phyloP scores from a whole-genome alignment of 2,797 vertebrate genomes.

The Chaetophractus vellerosus region DNA sequence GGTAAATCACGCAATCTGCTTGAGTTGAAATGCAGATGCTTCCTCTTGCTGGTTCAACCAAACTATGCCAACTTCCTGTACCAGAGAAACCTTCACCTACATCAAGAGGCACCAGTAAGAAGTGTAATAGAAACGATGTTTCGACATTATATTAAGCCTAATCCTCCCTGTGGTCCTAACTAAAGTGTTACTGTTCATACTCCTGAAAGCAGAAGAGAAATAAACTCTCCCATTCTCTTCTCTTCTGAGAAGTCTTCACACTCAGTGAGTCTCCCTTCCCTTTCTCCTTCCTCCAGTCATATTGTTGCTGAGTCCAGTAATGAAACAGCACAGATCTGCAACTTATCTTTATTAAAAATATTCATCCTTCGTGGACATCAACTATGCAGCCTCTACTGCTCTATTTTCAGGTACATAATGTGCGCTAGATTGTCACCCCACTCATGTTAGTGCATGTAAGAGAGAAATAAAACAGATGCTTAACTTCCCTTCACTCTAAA shows the following conservation, averaged over 20 bases:
- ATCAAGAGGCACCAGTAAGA: slow-evolving; percentile 65
- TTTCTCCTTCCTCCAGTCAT: not conserved
- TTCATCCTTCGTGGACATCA: slow-evolving; percentile 13
- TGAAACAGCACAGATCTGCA: slow-evolving; percentile 37
- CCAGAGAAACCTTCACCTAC: slow-evolving; percentile 62
- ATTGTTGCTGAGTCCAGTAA: slow-evolving; percentile 33
- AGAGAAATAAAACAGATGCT: slow-evolving; percentile 56
- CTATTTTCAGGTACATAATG: slow-evolving; percentile 51
- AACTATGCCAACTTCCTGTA: slow-evolving; percentile 74
- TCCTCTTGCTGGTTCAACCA: slow-evolving; percentile 79
- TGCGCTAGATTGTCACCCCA: not conserved
- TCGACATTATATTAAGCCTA: slow-evolving; percentile 15
- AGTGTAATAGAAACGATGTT: slow-evolving; percentile 67
- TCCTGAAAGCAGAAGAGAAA: slow-evolving; percentile 59
- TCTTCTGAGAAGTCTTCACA: slow-evolving; percentile 29
- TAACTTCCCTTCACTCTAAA: slow-evolving; percentile 56
- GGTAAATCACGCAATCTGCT: slow-evolving; percentile 75
- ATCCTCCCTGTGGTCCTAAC: not conserved
- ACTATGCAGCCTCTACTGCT: slow-evolving; percentile 32
- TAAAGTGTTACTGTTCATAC: not conserved
- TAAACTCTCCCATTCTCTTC: not conserved
- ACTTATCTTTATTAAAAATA: slow-evolving; percentile 63
- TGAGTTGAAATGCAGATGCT: slow-evolving; percentile 72
- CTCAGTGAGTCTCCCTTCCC: slow-evolving; percentile 1
- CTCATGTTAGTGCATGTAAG: slow-evolving; percentile 2